These are phyloP conservation scores for Turnix velox DNA, from an alignment of 2,113 vertebrate species.

Conservation along the genomic window DNA sequence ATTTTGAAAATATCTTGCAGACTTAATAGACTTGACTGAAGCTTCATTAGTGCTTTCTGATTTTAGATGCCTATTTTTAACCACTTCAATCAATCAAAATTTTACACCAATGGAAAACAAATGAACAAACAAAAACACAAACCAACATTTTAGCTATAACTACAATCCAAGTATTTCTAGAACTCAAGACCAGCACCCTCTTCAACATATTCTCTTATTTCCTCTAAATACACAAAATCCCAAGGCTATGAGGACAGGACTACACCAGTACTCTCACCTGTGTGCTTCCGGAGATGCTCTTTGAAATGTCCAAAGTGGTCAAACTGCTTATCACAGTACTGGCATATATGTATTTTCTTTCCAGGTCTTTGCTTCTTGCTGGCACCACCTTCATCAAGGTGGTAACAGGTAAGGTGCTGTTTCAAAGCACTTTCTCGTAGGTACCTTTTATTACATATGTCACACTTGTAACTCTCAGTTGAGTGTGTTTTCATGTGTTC, in stretches of 20 bases:
- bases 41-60: neutral
- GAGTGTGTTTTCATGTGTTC: slow-evolving; percentile 96
- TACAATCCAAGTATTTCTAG: neutral
- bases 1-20: neutral
- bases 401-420: slow-evolving; percentile 90
- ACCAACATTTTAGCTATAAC: neutral
- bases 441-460: slow-evolving; percentile 92
- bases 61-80: neutral
- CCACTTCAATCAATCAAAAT: neutral
- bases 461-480: slow-evolving; percentile 88
- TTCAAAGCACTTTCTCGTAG: slow-evolving; percentile 94
- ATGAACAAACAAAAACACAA: neutral
- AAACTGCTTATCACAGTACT: slow-evolving; percentile 96
- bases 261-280: slow-evolving; percentile 72
- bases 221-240: neutral
- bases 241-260: neutral
- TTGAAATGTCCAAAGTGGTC: slow-evolving; percentile 98
- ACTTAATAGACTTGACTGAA: neutral
- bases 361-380: slow-evolving; percentile 85
- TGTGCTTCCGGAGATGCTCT: slow-evolving; percentile 96
- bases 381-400: slow-evolving; percentile 88
- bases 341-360: slow-evolving; percentile 95
- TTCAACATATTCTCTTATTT: neutral
- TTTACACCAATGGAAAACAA: neutral
- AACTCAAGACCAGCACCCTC: neutral